Evolutionary conservation across 30 jellyfish, hydroid and myxozoan species (phyloP), one percentile per base, ranked within the genome.

Genomic region (Catostylus mosaicus): DNA sequence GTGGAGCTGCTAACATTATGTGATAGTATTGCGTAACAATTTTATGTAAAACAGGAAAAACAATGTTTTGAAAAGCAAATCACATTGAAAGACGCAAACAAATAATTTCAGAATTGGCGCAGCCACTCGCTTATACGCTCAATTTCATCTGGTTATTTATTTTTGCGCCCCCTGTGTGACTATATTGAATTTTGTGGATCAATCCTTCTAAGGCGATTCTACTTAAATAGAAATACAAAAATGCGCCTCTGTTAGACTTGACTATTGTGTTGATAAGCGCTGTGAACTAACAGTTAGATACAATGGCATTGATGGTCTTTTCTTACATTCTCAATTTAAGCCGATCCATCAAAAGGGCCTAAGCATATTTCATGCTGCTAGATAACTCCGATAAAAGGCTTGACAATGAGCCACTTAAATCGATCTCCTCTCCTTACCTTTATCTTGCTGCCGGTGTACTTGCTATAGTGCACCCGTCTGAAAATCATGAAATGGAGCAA

Each of bases 161-260:
- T 14, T 27, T 29, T 29, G 75, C 3, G 48, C 76, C 86, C 86
- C 86, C 86, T 75, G 76, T 31, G 86, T 30, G 18, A 52, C 75
- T n/a, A 75, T 75, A 75, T 75, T 75, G 36, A 51, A 75, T 75
- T 75, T 75, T 75, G 37, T 52, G 86, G 86, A 75, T 75, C 32
- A 75, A 64, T 43, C 77, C 19, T 36, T 20, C 76, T 75, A 54
- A 75, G 86, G 40, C 63, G 76, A 75, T 75, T 75, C 40, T 11
- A 0, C 50, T 52, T 52, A 59, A 75, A 59, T n/a, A 75, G 86
- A 75, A 50, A 45, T 35, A 14, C 36, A 30, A 31, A 56, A 51
- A 54, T 51, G 86, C 77, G 75, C 75, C 86, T 29, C 86, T 26
- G 86, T 75, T 43, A 75, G 86, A 75, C 86, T 33, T 75, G 65